Conservation (phyloP, 2,113 vertebrate genomes). For the Herpailurus yagouaroundi region DNA sequence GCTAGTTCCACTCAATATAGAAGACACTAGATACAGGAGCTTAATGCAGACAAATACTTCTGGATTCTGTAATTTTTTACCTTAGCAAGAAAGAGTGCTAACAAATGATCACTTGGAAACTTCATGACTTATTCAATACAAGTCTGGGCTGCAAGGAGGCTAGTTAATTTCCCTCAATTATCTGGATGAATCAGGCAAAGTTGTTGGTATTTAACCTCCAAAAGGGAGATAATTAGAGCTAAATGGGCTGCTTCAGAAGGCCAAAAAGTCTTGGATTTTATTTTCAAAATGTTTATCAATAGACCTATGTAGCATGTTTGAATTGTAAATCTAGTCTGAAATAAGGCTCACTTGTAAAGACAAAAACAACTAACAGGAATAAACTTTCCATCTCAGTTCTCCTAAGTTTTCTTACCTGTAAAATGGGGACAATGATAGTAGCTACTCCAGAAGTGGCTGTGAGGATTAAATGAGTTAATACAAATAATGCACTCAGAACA, state of each 20-base stretch:
- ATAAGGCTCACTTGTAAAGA: neutral
- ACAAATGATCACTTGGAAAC: neutral
- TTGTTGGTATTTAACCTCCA: conserved; percentile 34
- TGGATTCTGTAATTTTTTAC: neutral
- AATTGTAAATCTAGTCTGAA: conserved; percentile 42
- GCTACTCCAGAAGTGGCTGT: neutral
- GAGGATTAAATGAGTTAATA: neutral
- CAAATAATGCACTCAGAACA: neutral
- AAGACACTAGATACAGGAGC: neutral
- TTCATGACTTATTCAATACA: neutral
- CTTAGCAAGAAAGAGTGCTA: conserved; percentile 6
- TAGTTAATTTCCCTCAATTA: conserved; percentile 19
- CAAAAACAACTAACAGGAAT: neutral
- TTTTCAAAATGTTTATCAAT: conserved; percentile 24
- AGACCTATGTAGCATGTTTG: neutral
- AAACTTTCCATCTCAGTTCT: neutral
- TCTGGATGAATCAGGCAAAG: conserved; percentile 16
- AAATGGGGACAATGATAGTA: neutral
- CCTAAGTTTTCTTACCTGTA: neutral
- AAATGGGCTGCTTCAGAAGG: neutral
- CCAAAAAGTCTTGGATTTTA: conserved; percentile 25
- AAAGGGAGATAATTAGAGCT: conserved; percentile 52
- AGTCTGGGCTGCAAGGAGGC: neutral
- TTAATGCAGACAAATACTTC: neutral
- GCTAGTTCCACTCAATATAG: neutral